Evolutionary conservation across 2,888 invertebrate species (phyloP), one percentile per base, ranked within the genome.

Genomic region (Cinara cedri): DNA sequence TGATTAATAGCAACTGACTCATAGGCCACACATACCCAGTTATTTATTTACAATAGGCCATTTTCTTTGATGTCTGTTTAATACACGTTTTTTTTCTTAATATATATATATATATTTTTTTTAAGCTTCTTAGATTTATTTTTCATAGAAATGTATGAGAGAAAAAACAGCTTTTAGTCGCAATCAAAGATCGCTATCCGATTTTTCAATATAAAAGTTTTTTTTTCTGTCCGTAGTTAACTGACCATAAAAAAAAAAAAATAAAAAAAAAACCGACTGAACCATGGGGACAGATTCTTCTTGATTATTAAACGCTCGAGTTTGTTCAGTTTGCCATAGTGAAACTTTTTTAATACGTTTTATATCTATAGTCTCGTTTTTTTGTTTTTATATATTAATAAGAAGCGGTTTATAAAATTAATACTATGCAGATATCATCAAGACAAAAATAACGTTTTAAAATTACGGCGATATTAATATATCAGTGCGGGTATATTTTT

Each of bases 181-280:
- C 68, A 78, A 78, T 78, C 70, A 70, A 70, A 51, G 68, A 78
- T 68, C 70, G 21, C 51, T 42, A 60, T 78, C 57, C 21, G 46
- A 60, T 51, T 60, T 78, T 70, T 70, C 60, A 78, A 70, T 68
- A 70, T 70, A 78, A 62, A 78, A 78, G 78, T 78, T 78, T 78
- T n/a, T 75, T 49, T 34, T 51, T 21, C 57, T 1, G 49, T 51
- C 60, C 21, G 70, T 54, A 78, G 78, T 70, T 62, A 78, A 78
- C 78, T 78, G 70, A 78, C 70, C 78, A 78, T 78, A 78, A 78
- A 76, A 78, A 78, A 34, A 34, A 34, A 34, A 34, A 78, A 78
- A 76, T 70, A 78, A 34, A 34, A 34, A 34, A 34, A 34, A 34
- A 34, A 3, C 34, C 49, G 70, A 24, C 46, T 8, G 60, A 60